Conservation (phyloP, 2,797 vertebrate species). For the Cyprinodon diabolis region DNA sequence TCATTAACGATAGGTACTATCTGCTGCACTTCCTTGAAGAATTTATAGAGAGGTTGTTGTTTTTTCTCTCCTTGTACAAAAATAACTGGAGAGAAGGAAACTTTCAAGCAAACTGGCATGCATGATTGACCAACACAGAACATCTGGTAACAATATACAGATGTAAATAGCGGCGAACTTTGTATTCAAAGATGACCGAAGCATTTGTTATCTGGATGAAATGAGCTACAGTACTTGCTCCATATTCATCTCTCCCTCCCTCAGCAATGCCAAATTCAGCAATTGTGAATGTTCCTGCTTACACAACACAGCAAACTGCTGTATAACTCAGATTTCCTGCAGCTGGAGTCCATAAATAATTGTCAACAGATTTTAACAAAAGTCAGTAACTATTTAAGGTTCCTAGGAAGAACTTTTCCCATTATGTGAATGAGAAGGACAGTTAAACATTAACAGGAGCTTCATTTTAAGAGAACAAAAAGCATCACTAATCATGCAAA, state of each 20-base stretch:
- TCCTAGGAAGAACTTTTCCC: not conserved
- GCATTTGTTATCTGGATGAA: constrained; percentile 42
- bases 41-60: constrained; percentile 3
- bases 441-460: not conserved
- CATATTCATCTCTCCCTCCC: constrained; percentile 15
- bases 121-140: constrained; percentile 16
- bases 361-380: not conserved
- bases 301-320: not conserved
- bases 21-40: constrained; percentile 12
- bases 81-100: constrained; percentile 12
- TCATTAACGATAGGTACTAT: constrained; percentile 4
- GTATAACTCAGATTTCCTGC: not conserved
- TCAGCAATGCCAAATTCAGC: constrained; percentile 5
- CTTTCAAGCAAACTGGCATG: constrained; percentile 12
- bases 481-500: not conserved
- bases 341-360: not conserved
- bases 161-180: constrained; percentile 44
- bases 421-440: not conserved
- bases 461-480: not conserved
- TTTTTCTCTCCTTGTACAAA: constrained; percentile 11
- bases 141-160: constrained; percentile 13
- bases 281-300: constrained; percentile 14
- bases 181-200: constrained; percentile 43
- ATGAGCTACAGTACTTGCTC: constrained; percentile 22
- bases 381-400: not conserved